Base-by-base conservation (phyloP, 2,113 vertebrate species). In the Laticauda laticaudata region DNA sequence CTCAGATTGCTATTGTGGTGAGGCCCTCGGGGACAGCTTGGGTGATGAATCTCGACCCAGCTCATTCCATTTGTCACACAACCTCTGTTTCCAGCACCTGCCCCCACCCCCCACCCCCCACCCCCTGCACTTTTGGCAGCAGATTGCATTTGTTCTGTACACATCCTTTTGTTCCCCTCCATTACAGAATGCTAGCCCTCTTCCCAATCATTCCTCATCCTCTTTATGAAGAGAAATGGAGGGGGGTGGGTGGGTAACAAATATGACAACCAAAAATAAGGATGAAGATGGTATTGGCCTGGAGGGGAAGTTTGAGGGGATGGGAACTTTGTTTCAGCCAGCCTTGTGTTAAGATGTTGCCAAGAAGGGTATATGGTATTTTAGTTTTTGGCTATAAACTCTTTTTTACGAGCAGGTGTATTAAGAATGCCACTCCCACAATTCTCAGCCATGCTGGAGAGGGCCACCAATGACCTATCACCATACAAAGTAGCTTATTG, bases 151-250 rank as follows among this genome's bases (percentile, higher is more conserved):
- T 18, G 9, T 56, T n/a, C 81, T 55, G 53, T 3, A 14, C 75
- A 20, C 88, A 69, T 69, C 91, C 93, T 88, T 92, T 92, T 92
- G 93, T 92, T 90, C 75, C 48, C 88, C n/a, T 34, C 88, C 12
- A 34, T 48, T 64, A 34, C 91, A 20, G 7, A 86, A 87, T 55
- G 51, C 48, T 88, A 89, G 59, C 86, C 39, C 18, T 18, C 54
- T 43, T 61, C 20, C 91, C 75, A 18, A 64, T 91, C 69, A 45
- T 89, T 61, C 53, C 87, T 64, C 54, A 56, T 45, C 57, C 87
- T 53, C 56, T 86, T 93, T 54, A 55, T 48, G 55, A 48, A 14
- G 48, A 39, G 18, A 43, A 61, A 10, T 26, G 1, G 53, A 2
- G 59, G 11, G 89, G 43, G 23, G n/a, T n/a, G n/a, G 43, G 34